Conservation (phyloP, 2,888 invertebrate species). For the Scaptomyza flava region DNA sequence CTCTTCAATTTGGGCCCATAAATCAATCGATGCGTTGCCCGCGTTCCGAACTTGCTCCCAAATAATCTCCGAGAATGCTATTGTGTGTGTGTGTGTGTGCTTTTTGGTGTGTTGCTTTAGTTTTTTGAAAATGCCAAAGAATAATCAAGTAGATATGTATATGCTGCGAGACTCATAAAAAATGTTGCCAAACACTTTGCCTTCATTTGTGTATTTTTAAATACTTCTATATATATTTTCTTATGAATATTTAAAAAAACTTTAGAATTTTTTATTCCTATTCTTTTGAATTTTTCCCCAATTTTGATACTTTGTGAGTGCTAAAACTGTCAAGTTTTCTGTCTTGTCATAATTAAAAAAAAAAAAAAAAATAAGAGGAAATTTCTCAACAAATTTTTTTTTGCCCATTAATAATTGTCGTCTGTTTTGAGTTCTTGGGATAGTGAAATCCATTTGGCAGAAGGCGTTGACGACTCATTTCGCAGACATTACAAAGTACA, state of each 20-base stretch:
- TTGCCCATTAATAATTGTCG: constrained; percentile 54
- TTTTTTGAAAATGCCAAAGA: constrained; percentile 32
- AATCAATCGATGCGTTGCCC: constrained; percentile 80
- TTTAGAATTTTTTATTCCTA: constrained; percentile 19
- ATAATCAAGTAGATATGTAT: constrained; percentile 7
- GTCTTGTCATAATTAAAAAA: constrained; percentile 79
- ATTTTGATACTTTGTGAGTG: constrained; percentile 59
- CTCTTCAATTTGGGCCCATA: constrained; percentile 79
- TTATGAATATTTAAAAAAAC: constrained; percentile 23
- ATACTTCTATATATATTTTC: constrained; percentile 4
- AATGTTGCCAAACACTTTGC: constrained; percentile 71
- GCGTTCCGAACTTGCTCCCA: constrained; percentile 49
- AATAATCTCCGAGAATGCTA: constrained; percentile 18
- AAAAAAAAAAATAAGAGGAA: constrained; percentile 14
- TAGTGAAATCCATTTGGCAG: constrained; percentile 67
- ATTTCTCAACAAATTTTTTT: constrained; percentile 57
- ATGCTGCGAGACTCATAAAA: constrained; percentile 40
- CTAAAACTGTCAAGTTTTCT: constrained; percentile 69
- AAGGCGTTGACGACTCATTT: constrained; percentile 68
- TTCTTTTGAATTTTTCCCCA: constrained; percentile 22
- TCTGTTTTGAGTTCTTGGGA: constrained; percentile 17
- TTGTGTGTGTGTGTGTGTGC: constrained; percentile 5
- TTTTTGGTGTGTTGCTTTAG: constrained; percentile 25
- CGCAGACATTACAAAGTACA: constrained; percentile 52
- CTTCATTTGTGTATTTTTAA: constrained; percentile 25